Percentiles rank a stretch among this genome's conserved stretches.
Evolutionary conservation across 2,113 vertebrate genomes (phyloP).

Genomic region (Elaphurus davidianus): DNA sequence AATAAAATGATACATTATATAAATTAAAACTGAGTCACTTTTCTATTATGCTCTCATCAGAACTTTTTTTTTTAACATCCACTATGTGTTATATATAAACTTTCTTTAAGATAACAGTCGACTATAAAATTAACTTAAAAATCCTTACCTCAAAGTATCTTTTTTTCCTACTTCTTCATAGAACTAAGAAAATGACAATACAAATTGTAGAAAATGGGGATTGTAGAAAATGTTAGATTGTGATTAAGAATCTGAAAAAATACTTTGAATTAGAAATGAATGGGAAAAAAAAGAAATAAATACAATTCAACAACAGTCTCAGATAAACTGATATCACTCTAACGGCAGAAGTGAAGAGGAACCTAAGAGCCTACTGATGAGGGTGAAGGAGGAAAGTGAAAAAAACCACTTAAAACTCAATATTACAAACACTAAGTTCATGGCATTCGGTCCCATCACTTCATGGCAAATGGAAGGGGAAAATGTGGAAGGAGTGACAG

Average conservation of each 20-base stretch:
- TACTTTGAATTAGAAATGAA: not conserved
- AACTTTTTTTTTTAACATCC: not conserved
- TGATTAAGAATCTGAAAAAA: not conserved
- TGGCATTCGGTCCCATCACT: not conserved
- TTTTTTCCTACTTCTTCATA: not conserved
- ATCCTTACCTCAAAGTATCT: not conserved
- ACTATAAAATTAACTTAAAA: not conserved
- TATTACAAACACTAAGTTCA: not conserved
- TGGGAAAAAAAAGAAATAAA: not conserved
- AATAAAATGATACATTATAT: conserved; percentile 27
- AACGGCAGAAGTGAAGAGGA: not conserved
- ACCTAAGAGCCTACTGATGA: not conserved
- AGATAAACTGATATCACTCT: not conserved
- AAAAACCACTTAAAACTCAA: not conserved
- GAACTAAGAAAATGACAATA: not conserved
- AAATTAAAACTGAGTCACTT: conserved; percentile 53
- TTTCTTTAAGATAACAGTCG: not conserved
- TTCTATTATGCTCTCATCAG: not conserved
- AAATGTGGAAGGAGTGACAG: not conserved
- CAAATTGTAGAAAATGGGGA: not conserved
- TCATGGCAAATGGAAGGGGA: not conserved
- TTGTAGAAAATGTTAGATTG: not conserved
- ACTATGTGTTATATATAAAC: not conserved
- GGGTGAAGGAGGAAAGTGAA: not conserved
- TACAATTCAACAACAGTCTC: not conserved